Evolutionary conservation across 2,888 invertebrate species (phyloP), one percentile per base, ranked within the genome.

Genomic region (Odontomyia ornata): DNA sequence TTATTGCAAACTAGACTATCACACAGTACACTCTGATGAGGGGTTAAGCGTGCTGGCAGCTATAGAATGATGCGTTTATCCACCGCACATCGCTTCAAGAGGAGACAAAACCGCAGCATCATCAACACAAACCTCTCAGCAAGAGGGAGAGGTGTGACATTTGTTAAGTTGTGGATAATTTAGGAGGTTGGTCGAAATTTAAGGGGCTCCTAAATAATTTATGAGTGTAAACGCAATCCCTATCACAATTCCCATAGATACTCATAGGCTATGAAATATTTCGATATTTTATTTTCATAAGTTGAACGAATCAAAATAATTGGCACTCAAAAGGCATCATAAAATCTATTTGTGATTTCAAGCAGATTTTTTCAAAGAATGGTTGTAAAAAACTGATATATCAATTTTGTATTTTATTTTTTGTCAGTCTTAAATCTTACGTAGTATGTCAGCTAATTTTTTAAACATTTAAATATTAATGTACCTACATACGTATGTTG

Each of bases 161-260:
- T 79, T 77, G 79, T 79, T 79, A 79, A 79, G 76, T 76, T 79
- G 79, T 73, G 75, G 77, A 79, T 79, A 79, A 79, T 79, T 79
- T 76, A 76, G 60, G 77, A 79, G 77, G 79, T 36, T 65, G 75
- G 62, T 75, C 64, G 75, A 46, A 75, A 60, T 60, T 73, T 73
- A 60, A 56, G 73, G 36, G 46, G 73, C 1, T 73, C 30, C n/a
- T 60, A 1, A 30, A 69, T 60, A 57, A 73, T 73, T 73, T 73
- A 73, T 73, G 60, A 36, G 11, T 21, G 21, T 21, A 25, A 69
- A 57, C 60, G 36, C 57, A 57, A 36, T 23, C 15, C 27, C 27
- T 23, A 57, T 60, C 30, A 30, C 30, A 36, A 36, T 64, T 60
- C 27, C 23, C 21, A 23, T 60, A 60, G 23, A n/a, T n/a, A n/a